A percentile compares a stretch with the other conserved stretches of the same genome.
Evolutionary conservation across 2,113 vertebrate genomes (phyloP).

Genomic region (Chionodraco myersi): DNA sequence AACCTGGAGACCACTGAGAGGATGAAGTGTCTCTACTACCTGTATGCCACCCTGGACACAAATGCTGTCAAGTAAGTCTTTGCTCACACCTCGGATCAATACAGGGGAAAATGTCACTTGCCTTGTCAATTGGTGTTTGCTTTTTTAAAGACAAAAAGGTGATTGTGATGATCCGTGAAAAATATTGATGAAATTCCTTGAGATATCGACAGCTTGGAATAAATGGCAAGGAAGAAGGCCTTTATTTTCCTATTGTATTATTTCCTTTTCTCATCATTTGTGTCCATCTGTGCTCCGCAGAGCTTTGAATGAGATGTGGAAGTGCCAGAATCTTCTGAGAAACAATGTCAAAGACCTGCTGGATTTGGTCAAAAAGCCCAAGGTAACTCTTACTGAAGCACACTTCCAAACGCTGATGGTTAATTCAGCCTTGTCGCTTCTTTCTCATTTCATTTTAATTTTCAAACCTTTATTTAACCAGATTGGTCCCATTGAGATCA

Average conservation of each 20-base stretch:
- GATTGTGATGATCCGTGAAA: background rate
- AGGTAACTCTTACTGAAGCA: slow-evolving; percentile 82
- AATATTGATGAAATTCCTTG: too few relatives aligned
- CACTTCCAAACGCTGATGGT: background rate
- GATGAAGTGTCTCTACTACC: slow-evolving; percentile 98
- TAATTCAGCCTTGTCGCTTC: accelerated
- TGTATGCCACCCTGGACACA: slow-evolving; percentile 95
- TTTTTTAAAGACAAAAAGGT: background rate
- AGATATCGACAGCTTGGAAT: too few relatives aligned
- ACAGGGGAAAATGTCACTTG: accelerated
- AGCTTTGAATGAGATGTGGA: slow-evolving; percentile 99
- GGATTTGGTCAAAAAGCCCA: slow-evolving; percentile 96
- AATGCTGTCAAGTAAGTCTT: slow-evolving; percentile 96
- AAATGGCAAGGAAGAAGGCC: background rate
- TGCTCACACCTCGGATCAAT: background rate
- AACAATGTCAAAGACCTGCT: slow-evolving; percentile 97
- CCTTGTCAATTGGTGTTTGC: background rate
- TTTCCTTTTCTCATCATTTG: background rate
- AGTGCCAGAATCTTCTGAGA: slow-evolving; percentile 96
- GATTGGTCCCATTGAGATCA: too few relatives aligned
- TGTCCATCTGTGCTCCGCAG: slow-evolving; percentile 74
- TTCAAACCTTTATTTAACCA: too few relatives aligned
- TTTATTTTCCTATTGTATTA: background rate
- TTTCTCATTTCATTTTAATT: background rate
- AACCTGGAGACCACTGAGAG: slow-evolving; percentile 94